phyloP scores from a whole-genome alignment of 2,113 vertebrate genomes.

The Connochaetes taurinus region DNA sequence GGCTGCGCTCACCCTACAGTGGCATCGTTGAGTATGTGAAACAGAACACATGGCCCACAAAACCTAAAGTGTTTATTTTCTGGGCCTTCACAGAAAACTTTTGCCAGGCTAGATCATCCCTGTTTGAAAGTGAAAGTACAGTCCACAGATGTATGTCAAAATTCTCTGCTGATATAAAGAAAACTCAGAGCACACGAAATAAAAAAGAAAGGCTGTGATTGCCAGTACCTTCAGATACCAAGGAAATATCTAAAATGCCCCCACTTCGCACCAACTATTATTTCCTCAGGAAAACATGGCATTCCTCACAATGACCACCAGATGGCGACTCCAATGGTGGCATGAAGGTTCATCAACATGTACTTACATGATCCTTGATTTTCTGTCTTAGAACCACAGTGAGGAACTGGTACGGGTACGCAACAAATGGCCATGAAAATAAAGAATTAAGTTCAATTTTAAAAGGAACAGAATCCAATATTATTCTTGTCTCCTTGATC shows the following conservation, averaged over 20 bases:
- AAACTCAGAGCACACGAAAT: not conserved
- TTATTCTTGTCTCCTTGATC: not conserved
- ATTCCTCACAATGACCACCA: not conserved
- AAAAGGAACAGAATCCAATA: not conserved
- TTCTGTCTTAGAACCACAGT: not conserved
- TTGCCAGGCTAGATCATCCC: not conserved
- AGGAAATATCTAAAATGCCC: not conserved
- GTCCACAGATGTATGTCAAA: not conserved
- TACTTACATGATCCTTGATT: not conserved
- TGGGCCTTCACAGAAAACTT: slow-evolving; percentile 12
- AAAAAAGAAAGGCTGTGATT: not conserved
- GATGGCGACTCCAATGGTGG: not conserved
- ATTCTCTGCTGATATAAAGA: not conserved
- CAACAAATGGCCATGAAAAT: not conserved
- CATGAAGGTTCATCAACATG: not conserved
- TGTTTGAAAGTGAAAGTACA: slow-evolving; percentile 38
- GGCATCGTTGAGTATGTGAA: not conserved
- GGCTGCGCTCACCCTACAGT: not conserved
- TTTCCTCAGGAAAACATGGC: not conserved
- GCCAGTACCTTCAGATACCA: not conserved
- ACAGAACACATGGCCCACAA: not conserved
- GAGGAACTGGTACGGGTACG: not conserved
- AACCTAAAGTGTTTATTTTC: slow-evolving; percentile 25
- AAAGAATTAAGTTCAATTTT: not conserved
- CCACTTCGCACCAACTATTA: not conserved